A percentile compares a stretch with the other conserved stretches of the same genome.
Conservation (phyloP, 2,113 vertebrate species). For the Thymallus thymallus region DNA sequence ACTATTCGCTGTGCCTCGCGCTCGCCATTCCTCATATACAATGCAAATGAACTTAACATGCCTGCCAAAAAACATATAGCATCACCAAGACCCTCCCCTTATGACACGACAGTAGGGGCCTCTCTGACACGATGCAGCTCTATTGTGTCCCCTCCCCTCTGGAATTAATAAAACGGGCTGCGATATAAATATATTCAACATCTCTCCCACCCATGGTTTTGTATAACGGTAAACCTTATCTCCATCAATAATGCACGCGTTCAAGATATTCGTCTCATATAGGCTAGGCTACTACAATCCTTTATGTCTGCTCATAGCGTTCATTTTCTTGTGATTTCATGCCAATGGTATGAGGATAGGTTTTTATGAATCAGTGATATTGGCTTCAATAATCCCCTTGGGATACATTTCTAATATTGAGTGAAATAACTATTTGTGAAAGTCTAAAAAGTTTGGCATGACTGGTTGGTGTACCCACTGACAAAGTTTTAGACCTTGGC, state of each 20-base stretch:
- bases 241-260: background rate
- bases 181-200: slow-evolving; percentile 1
- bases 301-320: background rate
- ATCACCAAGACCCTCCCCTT: slow-evolving; percentile 66
- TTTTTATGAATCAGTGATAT: background rate
- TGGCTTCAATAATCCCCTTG: background rate
- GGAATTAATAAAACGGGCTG: slow-evolving; percentile 25
- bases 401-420: background rate
- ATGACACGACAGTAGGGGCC: no score
- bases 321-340: background rate
- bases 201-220: background rate
- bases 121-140: slow-evolving; percentile 68
- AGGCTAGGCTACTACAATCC: background rate
- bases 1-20: slow-evolving; percentile 38
- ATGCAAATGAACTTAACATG: slow-evolving; percentile 67
- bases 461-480: background rate
- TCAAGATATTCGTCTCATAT: background rate
- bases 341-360: background rate
- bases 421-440: background rate
- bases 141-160: slow-evolving; percentile 70
- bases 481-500: background rate
- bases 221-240: background rate
- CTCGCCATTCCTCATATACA: slow-evolving; percentile 56
- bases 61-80: slow-evolving; percentile 75
- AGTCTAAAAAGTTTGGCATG: background rate